phyloP scores from a whole-genome alignment of 37 sponge, comb jelly and placozoan species.

The Spongia lamella region DNA sequence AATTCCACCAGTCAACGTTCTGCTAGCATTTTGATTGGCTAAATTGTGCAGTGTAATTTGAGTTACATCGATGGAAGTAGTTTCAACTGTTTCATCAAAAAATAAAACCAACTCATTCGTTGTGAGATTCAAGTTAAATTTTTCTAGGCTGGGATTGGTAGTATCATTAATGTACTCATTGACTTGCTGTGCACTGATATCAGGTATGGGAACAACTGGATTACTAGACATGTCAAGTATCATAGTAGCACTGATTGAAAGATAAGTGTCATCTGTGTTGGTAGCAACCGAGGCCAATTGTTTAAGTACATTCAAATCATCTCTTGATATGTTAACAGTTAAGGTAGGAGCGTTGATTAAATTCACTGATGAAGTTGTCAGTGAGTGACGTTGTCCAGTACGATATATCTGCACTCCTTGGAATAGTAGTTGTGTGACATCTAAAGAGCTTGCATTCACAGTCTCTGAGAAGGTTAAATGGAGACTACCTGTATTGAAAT shows the following conservation, averaged over 20 bases:
- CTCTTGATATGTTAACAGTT: conserved; percentile 44
- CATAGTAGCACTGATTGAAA: conserved; percentile 50
- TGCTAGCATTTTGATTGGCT: not conserved
- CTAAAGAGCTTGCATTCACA: conserved; percentile 61
- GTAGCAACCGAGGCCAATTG: conserved; percentile 38
- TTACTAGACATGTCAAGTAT: conserved; percentile 69
- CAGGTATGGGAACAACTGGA: conserved; percentile 40
- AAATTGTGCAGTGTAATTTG: conserved; percentile 66
- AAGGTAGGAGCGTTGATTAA: conserved; percentile 36
- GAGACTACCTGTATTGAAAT: conserved; percentile 61
- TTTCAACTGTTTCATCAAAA: conserved; percentile 82
- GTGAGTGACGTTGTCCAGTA: conserved; percentile 31
- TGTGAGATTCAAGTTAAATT: conserved; percentile 63
- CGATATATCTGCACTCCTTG: conserved; percentile 55
- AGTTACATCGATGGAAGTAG: conserved; percentile 58
- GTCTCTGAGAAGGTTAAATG: conserved; percentile 78
- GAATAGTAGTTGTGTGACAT: conserved; percentile 36
- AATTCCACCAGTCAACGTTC: conserved; percentile 57
- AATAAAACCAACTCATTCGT: conserved; percentile 60
- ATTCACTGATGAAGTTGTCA: conserved; percentile 29
- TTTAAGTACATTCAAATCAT: conserved; percentile 81
- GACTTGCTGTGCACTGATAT: conserved; percentile 45
- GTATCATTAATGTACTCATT: conserved; percentile 48
- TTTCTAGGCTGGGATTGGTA: conserved; percentile 44
- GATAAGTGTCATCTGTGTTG: conserved; percentile 34